Conservation (phyloP, 2,797 vertebrate species). For the Aphelocoma californica region DNA sequence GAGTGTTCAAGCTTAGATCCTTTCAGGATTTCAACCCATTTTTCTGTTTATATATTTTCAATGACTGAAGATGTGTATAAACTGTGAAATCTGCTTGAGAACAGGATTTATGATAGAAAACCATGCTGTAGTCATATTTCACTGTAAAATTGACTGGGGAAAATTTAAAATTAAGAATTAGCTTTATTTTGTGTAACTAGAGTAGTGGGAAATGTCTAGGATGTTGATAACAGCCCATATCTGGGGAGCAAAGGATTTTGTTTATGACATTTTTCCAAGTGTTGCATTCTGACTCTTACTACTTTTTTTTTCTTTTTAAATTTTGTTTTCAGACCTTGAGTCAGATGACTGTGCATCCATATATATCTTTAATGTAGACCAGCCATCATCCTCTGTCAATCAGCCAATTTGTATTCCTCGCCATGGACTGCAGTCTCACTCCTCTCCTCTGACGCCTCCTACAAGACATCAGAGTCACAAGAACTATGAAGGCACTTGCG, state of each 20-base stretch:
- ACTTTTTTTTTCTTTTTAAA: not conserved
- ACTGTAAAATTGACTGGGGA: not conserved
- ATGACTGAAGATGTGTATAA: not conserved
- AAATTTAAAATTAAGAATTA: not conserved
- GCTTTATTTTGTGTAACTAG: not conserved
- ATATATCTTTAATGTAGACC: slow-evolving; percentile 95
- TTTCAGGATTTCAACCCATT: not conserved
- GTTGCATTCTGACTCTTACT: not conserved
- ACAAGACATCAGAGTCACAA: slow-evolving; percentile 84
- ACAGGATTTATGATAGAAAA: not conserved
- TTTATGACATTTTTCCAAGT: not conserved
- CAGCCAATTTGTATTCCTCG: slow-evolving; percentile 88
- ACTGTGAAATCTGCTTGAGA: not conserved
- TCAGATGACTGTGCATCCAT: slow-evolving; percentile 94
- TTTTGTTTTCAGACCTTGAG: slow-evolving; percentile 84
- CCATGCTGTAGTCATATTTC: not conserved
- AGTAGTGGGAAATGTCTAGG: not conserved
- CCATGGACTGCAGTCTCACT: slow-evolving; percentile 88
- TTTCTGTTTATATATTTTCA: not conserved
- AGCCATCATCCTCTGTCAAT: slow-evolving; percentile 85
- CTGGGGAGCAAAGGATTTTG: not conserved
- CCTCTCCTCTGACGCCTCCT: slow-evolving; percentile 84
- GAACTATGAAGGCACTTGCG: slow-evolving; percentile 81
- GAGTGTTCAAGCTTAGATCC: not conserved
- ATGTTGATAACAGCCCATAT: not conserved